A percentile compares a stretch with the other conserved stretches of the same genome.
Evolutionary conservation across 2,888 invertebrate species (phyloP).

Genomic region (Cheilosia impressa): DNA sequence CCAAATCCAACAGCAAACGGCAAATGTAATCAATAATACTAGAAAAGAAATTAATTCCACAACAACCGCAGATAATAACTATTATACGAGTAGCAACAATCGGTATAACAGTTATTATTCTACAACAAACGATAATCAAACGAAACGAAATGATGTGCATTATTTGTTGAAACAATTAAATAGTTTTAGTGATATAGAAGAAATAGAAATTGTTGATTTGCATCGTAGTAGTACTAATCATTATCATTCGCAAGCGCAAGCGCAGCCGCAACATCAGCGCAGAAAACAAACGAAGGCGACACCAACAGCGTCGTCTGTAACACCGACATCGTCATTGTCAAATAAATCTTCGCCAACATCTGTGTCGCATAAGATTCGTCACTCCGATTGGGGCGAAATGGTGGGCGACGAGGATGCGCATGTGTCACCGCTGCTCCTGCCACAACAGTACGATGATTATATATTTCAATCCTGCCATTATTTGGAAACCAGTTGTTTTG

Average conservation of each 20-base stretch:
- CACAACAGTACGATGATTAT: slow-evolving; percentile 82
- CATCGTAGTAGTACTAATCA: slow-evolving; percentile 71
- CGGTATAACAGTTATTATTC: slow-evolving; percentile 74
- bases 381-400: slow-evolving; percentile 74
- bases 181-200: slow-evolving; percentile 84
- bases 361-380: slow-evolving; percentile 81
- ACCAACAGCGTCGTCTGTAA: slow-evolving; percentile 69
- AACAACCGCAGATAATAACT: slow-evolving; percentile 76
- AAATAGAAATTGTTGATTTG: slow-evolving; percentile 84
- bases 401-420: slow-evolving; percentile 47
- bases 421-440: slow-evolving; percentile 54
- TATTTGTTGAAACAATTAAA: slow-evolving; percentile 84
- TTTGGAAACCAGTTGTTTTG: slow-evolving; percentile 83
- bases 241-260: slow-evolving; percentile 61
- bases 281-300: slow-evolving; percentile 80
- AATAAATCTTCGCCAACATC: slow-evolving; percentile 79
- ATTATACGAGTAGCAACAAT: slow-evolving; percentile 71
- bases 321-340: slow-evolving; percentile 72
- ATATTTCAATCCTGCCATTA: slow-evolving; percentile 83
- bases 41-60: slow-evolving; percentile 75
- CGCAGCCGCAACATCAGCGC: slow-evolving; percentile 54
- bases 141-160: slow-evolving; percentile 84
- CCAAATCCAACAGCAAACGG: slow-evolving; percentile 71
- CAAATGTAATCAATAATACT: slow-evolving; percentile 72
- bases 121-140: slow-evolving; percentile 82